Evolutionary conservation across 1,140 invertebrate genomes (phyloP).

Genomic region (Brachionus koreanus): DNA sequence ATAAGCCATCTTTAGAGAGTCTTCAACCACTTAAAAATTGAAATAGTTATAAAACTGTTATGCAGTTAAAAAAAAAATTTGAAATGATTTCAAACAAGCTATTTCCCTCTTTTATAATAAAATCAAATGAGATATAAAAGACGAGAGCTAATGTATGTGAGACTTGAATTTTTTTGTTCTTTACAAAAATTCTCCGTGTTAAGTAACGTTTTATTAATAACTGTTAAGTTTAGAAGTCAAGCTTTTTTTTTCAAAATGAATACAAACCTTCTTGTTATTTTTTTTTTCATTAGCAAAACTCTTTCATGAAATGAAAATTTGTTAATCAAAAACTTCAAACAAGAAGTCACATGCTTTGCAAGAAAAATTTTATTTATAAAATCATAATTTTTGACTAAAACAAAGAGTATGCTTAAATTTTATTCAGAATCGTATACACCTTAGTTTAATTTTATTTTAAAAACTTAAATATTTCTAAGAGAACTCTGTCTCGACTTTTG

Average conservation of each 20-base stretch:
- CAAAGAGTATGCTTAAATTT: not conserved
- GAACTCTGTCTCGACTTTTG: not conserved
- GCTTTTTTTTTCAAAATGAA: not conserved
- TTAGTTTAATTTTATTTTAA: not conserved
- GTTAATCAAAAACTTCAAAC: not conserved
- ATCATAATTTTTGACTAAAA: not conserved
- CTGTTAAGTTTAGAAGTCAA: conserved; percentile 2
- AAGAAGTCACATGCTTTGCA: not conserved
- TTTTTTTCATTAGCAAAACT: not conserved
- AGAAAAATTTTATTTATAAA: not conserved
- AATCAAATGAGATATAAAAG: not conserved
- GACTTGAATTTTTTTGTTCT: not conserved
- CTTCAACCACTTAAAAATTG: conserved; percentile 22
- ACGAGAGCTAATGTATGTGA: not conserved
- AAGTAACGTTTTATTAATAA: conserved; percentile 5
- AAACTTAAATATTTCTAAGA: not conserved
- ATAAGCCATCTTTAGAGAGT: conserved; percentile 11
- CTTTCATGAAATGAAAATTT: not conserved
- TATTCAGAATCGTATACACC: not conserved
- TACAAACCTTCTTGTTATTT: not conserved
- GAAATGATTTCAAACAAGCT: not conserved
- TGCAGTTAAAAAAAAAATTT: not conserved
- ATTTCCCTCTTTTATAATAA: conserved; percentile 1
- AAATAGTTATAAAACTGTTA: not conserved
- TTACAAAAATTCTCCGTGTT: not conserved